Evolutionary conservation across 2,888 invertebrate genomes (phyloP), one percentile per base, ranked within the genome.

Genomic region (Tenthredo mesomela): DNA sequence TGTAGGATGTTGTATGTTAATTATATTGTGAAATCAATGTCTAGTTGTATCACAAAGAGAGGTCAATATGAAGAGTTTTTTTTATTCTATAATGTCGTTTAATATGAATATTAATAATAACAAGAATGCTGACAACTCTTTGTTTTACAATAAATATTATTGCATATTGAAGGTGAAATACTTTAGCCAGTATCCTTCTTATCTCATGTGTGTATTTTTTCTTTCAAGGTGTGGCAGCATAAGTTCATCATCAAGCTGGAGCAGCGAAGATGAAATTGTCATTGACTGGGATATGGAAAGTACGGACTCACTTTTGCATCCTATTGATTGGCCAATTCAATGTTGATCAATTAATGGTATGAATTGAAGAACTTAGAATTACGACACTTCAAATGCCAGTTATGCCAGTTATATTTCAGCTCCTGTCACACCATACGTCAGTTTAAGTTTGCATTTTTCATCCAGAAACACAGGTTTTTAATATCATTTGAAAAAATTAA

Each of bases 171-270:
- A 21, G 2, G n/a, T 73, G 21, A 73, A 40, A 61, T 80, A 37
- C 12, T 80, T 15, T 7, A 29, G 40, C 25, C 10, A 80, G n/a
- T 80, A 37, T 37, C 33, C 40, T 61, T 40, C 4, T 58, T 77
- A 58, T 77, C 47, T 61, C 40, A 80, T 33, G 4, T 12, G n/a
- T n/a, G n/a, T 58, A 21, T 61, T 71, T 85, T 82, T 86, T 90
- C 89, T 70, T 89, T 87, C 54, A 93, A 96, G 96, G 94, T 95
- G 95, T 88, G 95, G 95, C 93, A 95, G 95, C 91, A 94, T 95
- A 86, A 95, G 94, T 91, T 94, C 94, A 80, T 65, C 82, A 78
- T 86, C 73, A 71, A 84, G 85, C 85, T 83, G 84, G 65, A 84
- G 83, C 78, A 71, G 84, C 15, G 47, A 80, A 85, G 86, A 75